Conservation (phyloP, 1,140 invertebrate species). For the Macrotrachela quadricornifera region DNA sequence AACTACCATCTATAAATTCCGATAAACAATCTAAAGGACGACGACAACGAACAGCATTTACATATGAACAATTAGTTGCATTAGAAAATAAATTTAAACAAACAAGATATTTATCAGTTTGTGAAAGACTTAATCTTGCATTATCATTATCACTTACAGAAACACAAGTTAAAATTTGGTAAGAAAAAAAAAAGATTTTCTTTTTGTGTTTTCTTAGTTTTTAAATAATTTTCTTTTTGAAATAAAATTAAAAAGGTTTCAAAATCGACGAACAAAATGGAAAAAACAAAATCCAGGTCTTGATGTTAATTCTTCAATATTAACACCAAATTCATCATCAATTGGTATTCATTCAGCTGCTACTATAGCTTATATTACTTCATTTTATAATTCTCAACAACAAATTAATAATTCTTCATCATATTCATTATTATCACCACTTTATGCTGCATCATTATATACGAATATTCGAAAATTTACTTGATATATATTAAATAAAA, state of each 20-base stretch:
- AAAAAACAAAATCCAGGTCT: slow-evolving; percentile 97
- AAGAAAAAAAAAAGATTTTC: no score
- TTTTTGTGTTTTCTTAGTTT: no score
- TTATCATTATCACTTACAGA: slow-evolving; percentile 80
- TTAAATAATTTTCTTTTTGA: slow-evolving; percentile 13
- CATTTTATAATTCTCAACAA: neutral
- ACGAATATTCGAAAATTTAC: no score
- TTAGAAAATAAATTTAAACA: slow-evolving; percentile 99
- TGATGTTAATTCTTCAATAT: slow-evolving; percentile 42
- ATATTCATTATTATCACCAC: no score
- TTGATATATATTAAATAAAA: no score
- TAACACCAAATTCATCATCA: neutral
- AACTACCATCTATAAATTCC: no score
- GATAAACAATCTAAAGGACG: slow-evolving; percentile 43
- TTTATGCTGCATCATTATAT: no score
- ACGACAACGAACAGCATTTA: slow-evolving; percentile 84
- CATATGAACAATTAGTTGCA: slow-evolving; percentile 88
- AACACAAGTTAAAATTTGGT: slow-evolving; percentile 50
- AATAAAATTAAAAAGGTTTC: slow-evolving; percentile 34
- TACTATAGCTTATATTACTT: neutral
- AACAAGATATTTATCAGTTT: slow-evolving; percentile 85
- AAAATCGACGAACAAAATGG: slow-evolving; percentile 88
- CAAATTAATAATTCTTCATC: neutral
- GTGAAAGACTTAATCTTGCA: slow-evolving; percentile 82
- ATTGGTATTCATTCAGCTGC: neutral